Evolutionary conservation across 30 jellyfish, hydroid and myxozoan species (phyloP).

Genomic region (Aurelia sp.): DNA sequence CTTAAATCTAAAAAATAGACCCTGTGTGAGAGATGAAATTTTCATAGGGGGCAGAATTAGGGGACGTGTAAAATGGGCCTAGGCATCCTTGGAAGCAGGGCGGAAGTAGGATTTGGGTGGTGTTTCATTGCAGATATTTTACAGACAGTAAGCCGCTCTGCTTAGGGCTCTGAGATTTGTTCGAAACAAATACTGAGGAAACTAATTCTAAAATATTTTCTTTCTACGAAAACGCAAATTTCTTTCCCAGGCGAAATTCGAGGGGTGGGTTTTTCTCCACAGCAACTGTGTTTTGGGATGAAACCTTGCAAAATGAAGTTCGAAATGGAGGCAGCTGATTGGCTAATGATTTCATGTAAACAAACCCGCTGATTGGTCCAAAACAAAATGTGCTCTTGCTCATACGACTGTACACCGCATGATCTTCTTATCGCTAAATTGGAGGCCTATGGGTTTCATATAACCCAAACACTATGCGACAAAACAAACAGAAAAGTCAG

Average conservation of each 20-base stretch:
- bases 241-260: background rate
- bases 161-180: background rate
- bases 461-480: too few species aligned
- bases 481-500: too few species aligned
- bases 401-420: too few species aligned
- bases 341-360: background rate
- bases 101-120: background rate
- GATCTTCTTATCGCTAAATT: too few species aligned
- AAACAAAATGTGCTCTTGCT: slow-evolving; percentile 14
- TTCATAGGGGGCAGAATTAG: background rate
- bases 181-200: too few species aligned
- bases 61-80: background rate
- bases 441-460: too few species aligned
- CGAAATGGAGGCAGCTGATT: slow-evolving; percentile 1
- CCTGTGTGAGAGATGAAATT: background rate
- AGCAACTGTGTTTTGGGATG: slow-evolving; percentile 18
- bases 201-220: background rate
- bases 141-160: background rate
- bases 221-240: background rate
- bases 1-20: too few species aligned
- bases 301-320: slow-evolving; percentile 3
- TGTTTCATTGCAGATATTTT: slow-evolving; percentile 14
- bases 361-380: background rate
- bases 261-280: slow-evolving; percentile 2
- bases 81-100: slow-evolving; percentile 8